Percentiles rank a stretch among this genome's conserved stretches.
These are phyloP conservation scores for Syngnathus rostellatus DNA, from an alignment of 2,797 vertebrate species.

Conservation along the genomic window DNA sequence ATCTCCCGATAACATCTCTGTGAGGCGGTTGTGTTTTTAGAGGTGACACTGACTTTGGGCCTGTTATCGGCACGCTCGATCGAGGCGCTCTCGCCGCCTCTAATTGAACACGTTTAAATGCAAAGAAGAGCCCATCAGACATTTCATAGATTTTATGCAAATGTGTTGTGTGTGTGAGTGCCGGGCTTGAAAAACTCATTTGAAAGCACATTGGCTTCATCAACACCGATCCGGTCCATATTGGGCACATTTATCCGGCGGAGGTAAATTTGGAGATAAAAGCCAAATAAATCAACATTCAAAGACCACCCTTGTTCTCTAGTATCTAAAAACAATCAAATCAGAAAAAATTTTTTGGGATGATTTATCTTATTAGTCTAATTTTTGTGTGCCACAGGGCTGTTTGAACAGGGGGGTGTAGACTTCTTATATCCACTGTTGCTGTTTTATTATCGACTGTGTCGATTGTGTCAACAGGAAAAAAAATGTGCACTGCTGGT, in stretches of 20 bases:
- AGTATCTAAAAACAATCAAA: too few species aligned
- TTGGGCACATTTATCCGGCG: neutral
- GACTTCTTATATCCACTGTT: too few species aligned
- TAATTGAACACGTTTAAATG: slow-evolving; percentile 25
- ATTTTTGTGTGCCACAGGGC: too few species aligned
- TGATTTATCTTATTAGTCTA: too few species aligned
- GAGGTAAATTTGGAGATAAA: neutral
- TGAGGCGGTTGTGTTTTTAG: slow-evolving; percentile 21
- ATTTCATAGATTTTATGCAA: slow-evolving; percentile 31
- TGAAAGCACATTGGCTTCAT: neutral
- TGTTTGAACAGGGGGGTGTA: too few species aligned
- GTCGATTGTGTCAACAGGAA: too few species aligned
- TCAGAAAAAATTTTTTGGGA: too few species aligned
- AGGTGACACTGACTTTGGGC: slow-evolving; percentile 48
- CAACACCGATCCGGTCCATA: neutral
- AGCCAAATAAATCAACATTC: too few species aligned
- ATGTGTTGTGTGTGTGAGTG: slow-evolving; percentile 7
- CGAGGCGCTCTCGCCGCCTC: slow-evolving; percentile 8
- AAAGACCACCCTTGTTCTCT: too few species aligned
- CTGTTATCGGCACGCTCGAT: slow-evolving; percentile 28
- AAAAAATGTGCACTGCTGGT: too few species aligned
- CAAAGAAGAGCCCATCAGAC: slow-evolving; percentile 10
- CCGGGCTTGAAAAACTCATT: neutral
- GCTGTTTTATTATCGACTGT: too few species aligned
- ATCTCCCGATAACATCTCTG: slow-evolving; percentile 42